Evolutionary conservation across 2,797 vertebrate species (phyloP).

Genomic region (Trichosurus vulpecula): DNA sequence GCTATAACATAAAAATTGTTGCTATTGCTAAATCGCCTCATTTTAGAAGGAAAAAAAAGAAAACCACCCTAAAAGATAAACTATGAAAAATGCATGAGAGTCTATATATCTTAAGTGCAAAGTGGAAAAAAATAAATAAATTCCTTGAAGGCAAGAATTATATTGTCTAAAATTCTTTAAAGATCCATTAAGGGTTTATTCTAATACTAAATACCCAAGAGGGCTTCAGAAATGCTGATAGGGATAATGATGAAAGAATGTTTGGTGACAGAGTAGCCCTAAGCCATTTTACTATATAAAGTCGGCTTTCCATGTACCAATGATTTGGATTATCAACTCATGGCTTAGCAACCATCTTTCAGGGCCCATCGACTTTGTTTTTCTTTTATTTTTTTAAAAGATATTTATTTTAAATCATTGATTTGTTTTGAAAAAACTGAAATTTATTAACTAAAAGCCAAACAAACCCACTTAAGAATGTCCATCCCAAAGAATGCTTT

Average conservation of each 20-base stretch:
- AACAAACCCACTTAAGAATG: not conserved
- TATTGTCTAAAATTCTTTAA: not conserved
- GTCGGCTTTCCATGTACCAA: constrained; percentile 40
- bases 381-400: not conserved
- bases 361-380: not conserved
- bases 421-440: not conserved
- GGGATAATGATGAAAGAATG: constrained; percentile 19
- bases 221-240: not conserved
- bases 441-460: not conserved
- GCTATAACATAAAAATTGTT: not conserved
- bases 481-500: not conserved
- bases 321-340: constrained; percentile 49
- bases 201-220: not conserved
- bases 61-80: not conserved
- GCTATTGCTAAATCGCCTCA: not conserved
- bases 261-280: constrained; percentile 25
- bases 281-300: not conserved
- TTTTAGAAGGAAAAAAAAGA: not conserved
- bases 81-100: not conserved
- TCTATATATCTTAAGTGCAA: not conserved
- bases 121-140: not conserved
- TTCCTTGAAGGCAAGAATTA: not conserved
- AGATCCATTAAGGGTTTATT: not conserved
- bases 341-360: constrained; percentile 57
- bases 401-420: not conserved